A percentile compares a stretch with the other conserved stretches of the same genome.
phyloP scores from a whole-genome alignment of 2,797 vertebrate species.

The Fundulus diaphanus region DNA sequence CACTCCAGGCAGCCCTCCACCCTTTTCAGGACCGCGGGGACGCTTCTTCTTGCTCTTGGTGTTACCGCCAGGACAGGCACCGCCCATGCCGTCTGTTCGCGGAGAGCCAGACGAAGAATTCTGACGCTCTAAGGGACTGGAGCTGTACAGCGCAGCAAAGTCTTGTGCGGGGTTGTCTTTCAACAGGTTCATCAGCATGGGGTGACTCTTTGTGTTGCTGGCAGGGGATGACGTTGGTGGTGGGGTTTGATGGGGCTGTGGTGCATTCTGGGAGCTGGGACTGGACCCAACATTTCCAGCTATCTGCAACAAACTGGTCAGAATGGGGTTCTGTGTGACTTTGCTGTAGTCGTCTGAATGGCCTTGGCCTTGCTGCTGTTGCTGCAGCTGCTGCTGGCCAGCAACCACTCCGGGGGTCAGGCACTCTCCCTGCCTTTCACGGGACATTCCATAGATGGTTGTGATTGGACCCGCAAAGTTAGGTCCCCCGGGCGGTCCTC shows the following conservation, averaged over 20 bases:
- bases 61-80: slow-evolving; percentile 78
- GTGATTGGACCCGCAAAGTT: slow-evolving; percentile 90
- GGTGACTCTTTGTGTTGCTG: slow-evolving; percentile 99
- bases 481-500: slow-evolving; percentile 67
- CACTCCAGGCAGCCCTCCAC: slow-evolving; percentile 62
- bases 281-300: slow-evolving; percentile 95
- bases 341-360: slow-evolving; percentile 96
- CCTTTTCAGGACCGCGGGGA: slow-evolving; percentile 78
- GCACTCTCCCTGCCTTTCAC: slow-evolving; percentile 82
- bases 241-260: slow-evolving; percentile 92
- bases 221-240: slow-evolving; percentile 96
- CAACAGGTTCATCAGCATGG: slow-evolving; percentile 98
- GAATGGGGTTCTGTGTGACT: slow-evolving; percentile 98
- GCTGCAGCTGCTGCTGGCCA: slow-evolving; percentile 75
- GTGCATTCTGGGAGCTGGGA: slow-evolving; percentile 89
- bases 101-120: slow-evolving; percentile 95
- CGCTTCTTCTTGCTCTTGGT: slow-evolving; percentile 94
- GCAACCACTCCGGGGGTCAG: slow-evolving; percentile 66
- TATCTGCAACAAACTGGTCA: slow-evolving; percentile 97
- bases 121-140: slow-evolving; percentile 94
- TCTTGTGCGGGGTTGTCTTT: slow-evolving; percentile 98
- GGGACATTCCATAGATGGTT: slow-evolving; percentile 89
- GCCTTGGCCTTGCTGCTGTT: slow-evolving; percentile 77
- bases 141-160: slow-evolving; percentile 92
- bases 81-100: slow-evolving; percentile 85